Evolutionary conservation across 2,888 invertebrate species (phyloP).

Genomic region (Autographa pulchrina): DNA sequence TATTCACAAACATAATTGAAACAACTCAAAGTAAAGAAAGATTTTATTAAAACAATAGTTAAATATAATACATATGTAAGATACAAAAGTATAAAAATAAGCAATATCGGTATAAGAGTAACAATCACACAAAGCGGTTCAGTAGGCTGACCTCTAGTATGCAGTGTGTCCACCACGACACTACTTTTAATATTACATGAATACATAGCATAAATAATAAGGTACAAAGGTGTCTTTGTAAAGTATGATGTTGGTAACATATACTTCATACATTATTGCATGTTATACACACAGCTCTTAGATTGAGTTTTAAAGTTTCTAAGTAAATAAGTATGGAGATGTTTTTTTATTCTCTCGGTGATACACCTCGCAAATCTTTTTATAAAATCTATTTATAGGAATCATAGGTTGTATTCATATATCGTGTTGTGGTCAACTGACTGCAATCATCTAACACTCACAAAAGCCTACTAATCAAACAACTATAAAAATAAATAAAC

Average conservation of each 20-base stretch:
- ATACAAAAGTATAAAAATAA: conserved; percentile 44
- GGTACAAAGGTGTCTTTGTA: too few species aligned
- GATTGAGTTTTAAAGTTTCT: too few species aligned
- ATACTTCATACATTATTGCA: too few species aligned
- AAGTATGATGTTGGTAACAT: too few species aligned
- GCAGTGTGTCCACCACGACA: conserved; percentile 20
- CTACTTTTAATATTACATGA: neutral
- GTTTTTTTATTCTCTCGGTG: too few species aligned
- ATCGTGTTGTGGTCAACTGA: conserved; percentile 20
- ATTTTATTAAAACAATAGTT: conserved; percentile 47
- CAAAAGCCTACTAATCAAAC: conserved; percentile 37
- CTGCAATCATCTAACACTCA: conserved; percentile 33
- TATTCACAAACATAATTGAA: conserved; percentile 52
- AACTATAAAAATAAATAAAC: conserved; percentile 20
- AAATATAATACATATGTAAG: conserved; percentile 48
- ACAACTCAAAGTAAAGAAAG: conserved; percentile 51
- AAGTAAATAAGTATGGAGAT: too few species aligned
- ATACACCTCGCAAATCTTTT: too few species aligned
- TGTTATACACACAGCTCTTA: too few species aligned
- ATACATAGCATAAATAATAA: neutral
- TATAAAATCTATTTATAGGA: neutral
- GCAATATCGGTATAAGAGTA: conserved; percentile 34
- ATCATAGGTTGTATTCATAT: neutral
- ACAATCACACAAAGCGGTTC: conserved; percentile 50
- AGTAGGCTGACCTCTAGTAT: conserved; percentile 18